Evolutionary conservation across 2,113 vertebrate species (phyloP).

Genomic region (Nansenia antarctica): DNA sequence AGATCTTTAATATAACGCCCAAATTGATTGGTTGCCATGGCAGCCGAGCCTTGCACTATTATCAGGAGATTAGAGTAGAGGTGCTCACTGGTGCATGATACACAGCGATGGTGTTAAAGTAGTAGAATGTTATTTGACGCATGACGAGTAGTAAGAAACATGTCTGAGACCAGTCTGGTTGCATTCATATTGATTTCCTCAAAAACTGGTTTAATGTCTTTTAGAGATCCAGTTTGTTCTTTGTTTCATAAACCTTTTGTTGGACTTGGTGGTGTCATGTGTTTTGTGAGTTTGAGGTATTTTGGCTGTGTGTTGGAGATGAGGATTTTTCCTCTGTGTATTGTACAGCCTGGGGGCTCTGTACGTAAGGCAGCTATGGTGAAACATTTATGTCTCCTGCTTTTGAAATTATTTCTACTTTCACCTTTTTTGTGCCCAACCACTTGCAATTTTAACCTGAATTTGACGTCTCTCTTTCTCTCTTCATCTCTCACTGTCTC

Average conservation of each 20-base stretch:
- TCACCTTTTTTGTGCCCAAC: too few species aligned
- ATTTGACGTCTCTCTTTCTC: not conserved
- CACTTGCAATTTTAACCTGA: constrained; percentile 28
- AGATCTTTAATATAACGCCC: constrained; percentile 44
- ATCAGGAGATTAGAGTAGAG: constrained; percentile 20
- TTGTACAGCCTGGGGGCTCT: not conserved
- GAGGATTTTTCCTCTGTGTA: not conserved
- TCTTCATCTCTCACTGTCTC: constrained; percentile 14
- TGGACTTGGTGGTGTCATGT: not conserved
- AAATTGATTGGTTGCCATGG: constrained; percentile 32
- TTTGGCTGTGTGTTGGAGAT: not conserved
- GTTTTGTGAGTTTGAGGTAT: not conserved
- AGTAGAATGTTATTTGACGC: constrained; percentile 12
- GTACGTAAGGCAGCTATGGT: too few species aligned
- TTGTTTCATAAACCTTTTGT: not conserved
- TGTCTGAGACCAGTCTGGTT: not conserved
- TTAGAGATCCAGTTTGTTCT: not conserved
- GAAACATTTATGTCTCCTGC: not conserved
- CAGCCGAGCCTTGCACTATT: constrained; percentile 29
- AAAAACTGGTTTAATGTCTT: not conserved
- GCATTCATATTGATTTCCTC: not conserved
- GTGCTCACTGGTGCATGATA: constrained; percentile 26
- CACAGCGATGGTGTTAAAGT: constrained; percentile 15
- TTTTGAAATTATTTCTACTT: not conserved
- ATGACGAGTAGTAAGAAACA: constrained; percentile 1